These are phyloP conservation scores for Scophthalmus maximus DNA, from an alignment of 2,113 vertebrate genomes.

Conservation along the genomic window DNA sequence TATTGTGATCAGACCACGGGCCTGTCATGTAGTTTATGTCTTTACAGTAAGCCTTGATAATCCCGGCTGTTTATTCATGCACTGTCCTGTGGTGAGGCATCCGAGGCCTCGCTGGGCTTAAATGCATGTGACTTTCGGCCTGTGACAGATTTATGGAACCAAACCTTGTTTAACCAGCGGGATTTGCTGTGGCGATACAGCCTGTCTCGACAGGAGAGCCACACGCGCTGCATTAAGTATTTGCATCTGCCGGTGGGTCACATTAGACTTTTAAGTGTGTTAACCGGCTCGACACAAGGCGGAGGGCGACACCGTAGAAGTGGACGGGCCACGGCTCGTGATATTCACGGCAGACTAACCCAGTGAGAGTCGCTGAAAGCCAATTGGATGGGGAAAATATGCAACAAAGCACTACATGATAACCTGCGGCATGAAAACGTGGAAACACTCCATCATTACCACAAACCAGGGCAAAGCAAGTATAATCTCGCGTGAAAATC, in stretches of 20 bases:
- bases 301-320: background rate
- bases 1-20: background rate
- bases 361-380: too few species aligned
- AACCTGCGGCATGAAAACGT: too few species aligned
- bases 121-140: background rate
- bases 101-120: background rate
- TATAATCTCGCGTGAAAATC: background rate
- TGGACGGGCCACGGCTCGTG: background rate
- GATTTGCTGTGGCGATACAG: constrained; percentile 5
- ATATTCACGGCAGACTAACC: background rate
- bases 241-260: background rate
- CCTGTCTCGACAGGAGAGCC: background rate
- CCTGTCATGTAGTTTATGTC: background rate
- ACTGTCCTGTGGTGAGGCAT: background rate
- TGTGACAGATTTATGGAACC: constrained; percentile 17
- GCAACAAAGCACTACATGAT: too few species aligned
- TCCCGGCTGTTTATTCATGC: constrained; percentile 21
- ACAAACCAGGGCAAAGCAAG: too few species aligned
- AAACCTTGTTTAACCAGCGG: constrained; percentile 14
- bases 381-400: too few species aligned
- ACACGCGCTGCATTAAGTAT: background rate
- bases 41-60: constrained; percentile 16
- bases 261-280: background rate
- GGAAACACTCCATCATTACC: too few species aligned
- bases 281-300: too few species aligned